Base-by-base conservation (phyloP, 2,113 vertebrate species). In the Paradisaea rubra region DNA sequence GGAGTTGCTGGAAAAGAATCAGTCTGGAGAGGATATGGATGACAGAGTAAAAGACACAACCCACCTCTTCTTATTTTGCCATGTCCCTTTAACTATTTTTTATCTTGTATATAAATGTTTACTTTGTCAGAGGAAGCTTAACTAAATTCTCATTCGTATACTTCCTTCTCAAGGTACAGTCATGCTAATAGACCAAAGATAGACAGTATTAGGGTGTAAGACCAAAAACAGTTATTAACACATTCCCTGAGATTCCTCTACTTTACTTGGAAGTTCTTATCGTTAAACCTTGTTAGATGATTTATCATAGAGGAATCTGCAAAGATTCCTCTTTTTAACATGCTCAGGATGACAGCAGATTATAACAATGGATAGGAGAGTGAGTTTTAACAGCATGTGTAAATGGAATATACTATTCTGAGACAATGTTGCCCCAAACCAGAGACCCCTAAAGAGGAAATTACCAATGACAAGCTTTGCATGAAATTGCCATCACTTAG, bases 1-100 rank as follows among this genome's bases (percentile, higher is more conserved):
- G 93, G 85, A 90, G 59, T 21, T 91, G 20, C 66, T 95, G 73
- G 74, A 95, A 93, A n/a, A 91, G 31, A 96, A 74, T 79, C 86
- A 42, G 21, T 30, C 66, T 81, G 77, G 47, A 77, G 11, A 74
- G 27, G 4, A 15, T 39, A 78, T 7, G 71, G 41, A 85, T 37
- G n/a, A 72, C 15, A 77, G 6, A 30, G 9, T 59, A 45, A 78
- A 81, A 90, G 6, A 61, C 24, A 94, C 11, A 89, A 66, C 1
- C 18, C 18, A 25, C 8, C 3, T 70, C 52, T 71, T 77, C 42
- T 45, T 50, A 39, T 64, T 88, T 35, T 12, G 49, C 7, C 56
- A 54, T 25, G 45, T 1, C 3, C 2, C 41, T 81, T 73, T 35
- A 85, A 61, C 3, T 54, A 27, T 27, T 78, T 61, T 69, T 95